Conservation (phyloP, 2,888 invertebrate genomes). For the Willowsia nigromaculata region DNA sequence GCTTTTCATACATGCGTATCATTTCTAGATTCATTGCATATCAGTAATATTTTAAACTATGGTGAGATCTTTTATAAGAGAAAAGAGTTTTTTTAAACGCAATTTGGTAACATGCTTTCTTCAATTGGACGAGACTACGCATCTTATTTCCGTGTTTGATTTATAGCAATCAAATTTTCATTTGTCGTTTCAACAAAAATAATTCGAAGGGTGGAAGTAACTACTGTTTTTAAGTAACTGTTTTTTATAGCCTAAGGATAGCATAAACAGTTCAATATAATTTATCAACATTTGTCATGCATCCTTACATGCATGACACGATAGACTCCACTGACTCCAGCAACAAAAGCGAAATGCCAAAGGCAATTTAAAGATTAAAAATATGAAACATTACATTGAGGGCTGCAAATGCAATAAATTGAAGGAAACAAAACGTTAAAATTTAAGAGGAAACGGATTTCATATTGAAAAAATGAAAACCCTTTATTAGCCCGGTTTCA, state of each 20-base stretch:
- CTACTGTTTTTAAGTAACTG: conserved; percentile 8
- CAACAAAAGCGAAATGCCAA: not conserved
- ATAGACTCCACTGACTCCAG: too few relatives aligned
- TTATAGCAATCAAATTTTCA: not conserved
- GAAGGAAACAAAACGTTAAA: conserved; percentile 14
- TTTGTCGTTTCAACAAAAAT: not conserved
- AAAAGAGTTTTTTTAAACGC: too few relatives aligned
- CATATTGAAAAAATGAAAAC: conserved; percentile 1
- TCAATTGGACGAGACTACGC: too few relatives aligned
- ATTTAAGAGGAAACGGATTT: conserved; percentile 30
- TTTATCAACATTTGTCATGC: conserved; percentile 41
- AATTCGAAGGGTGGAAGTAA: not conserved
- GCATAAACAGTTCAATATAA: not conserved
- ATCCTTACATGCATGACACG: not conserved
- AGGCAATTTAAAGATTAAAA: not conserved
- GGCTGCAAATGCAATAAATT: not conserved
- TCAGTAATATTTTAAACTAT: too few relatives aligned
- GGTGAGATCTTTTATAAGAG: too few relatives aligned
- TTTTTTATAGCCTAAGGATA: not conserved
- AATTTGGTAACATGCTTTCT: too few relatives aligned
- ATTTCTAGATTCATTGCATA: too few relatives aligned
- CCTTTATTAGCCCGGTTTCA: not conserved
- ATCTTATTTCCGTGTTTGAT: too few relatives aligned
- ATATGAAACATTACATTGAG: not conserved
- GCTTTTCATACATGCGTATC: too few relatives aligned